Evolutionary conservation across 64 coral and sea anemone species (phyloP).

Genomic region (Actinia equina): DNA sequence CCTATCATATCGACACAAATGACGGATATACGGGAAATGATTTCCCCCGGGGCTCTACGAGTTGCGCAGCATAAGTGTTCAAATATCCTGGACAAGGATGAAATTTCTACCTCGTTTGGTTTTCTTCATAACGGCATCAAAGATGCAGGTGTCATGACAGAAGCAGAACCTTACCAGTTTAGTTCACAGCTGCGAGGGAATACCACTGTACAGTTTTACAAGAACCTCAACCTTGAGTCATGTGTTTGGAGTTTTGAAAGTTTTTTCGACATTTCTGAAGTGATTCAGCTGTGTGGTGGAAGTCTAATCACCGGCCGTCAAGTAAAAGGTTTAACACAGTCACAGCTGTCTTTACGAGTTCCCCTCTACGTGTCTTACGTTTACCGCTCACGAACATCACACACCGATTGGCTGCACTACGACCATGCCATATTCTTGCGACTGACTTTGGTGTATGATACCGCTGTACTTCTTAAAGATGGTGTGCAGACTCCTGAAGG

Average conservation of each 20-base stretch:
- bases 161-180: conserved; percentile 81
- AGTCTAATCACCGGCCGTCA: conserved; percentile 64
- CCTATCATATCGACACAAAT: conserved; percentile 79
- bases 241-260: conserved; percentile 97
- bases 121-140: conserved; percentile 63
- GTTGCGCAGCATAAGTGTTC: conserved; percentile 82
- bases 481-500: conserved; percentile 93
- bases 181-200: conserved; percentile 69
- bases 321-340: conserved; percentile 66
- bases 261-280: conserved; percentile 86
- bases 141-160: conserved; percentile 24
- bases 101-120: conserved; percentile 66
- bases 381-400: conserved; percentile 57
- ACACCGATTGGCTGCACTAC: conserved; percentile 82
- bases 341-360: conserved; percentile 81
- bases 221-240: conserved; percentile 84
- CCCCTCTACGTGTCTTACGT: conserved; percentile 88
- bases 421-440: conserved; percentile 83
- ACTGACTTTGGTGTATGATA: conserved; percentile 84
- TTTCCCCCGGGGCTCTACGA: conserved; percentile 57
- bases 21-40: conserved; percentile 50
- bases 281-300: conserved; percentile 77
- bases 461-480: conserved; percentile 94
- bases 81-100: conserved; percentile 66
- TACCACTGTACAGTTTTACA: conserved; percentile 75